Percentiles rank a stretch among this genome's conserved stretches.
These are phyloP conservation scores for Thunnus albacares DNA, from an alignment of 2,797 vertebrate genomes.

Conservation along the genomic window DNA sequence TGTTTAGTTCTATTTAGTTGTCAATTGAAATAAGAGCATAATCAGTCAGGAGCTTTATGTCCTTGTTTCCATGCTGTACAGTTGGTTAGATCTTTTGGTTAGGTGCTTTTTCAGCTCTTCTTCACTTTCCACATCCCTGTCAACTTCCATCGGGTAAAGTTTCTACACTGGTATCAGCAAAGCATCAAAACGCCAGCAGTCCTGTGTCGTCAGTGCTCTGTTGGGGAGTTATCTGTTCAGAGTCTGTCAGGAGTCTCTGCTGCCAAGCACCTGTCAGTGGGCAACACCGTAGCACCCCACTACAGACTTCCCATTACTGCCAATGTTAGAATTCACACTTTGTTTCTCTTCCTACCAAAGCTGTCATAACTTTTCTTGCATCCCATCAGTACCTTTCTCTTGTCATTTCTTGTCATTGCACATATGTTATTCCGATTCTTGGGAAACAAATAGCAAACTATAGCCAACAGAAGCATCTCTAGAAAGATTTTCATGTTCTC, in stretches of 20 bases:
- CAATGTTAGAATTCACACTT: not conserved
- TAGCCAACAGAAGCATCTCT: too few species aligned
- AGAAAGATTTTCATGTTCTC: too few species aligned
- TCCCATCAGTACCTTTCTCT: constrained; percentile 8
- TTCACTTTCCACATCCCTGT: constrained; percentile 9
- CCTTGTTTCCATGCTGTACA: constrained; percentile 25
- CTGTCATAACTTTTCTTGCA: constrained; percentile 35
- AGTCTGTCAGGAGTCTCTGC: constrained; percentile 44
- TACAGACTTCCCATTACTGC: constrained; percentile 46
- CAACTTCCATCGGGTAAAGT: constrained; percentile 25
- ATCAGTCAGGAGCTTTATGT: constrained; percentile 44
- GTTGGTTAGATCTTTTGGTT: not conserved
- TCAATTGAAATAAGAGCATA: constrained; percentile 50
- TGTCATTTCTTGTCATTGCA: not conserved
- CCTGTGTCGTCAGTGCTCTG: constrained; percentile 29
- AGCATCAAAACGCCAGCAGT: constrained; percentile 39
- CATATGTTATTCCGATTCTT: not conserved
- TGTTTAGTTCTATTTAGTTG: constrained; percentile 58
- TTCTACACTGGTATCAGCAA: constrained; percentile 29
- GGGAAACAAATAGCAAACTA: not conserved
- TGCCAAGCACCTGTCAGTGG: constrained; percentile 48
- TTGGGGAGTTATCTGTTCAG: constrained; percentile 42
- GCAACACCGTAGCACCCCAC: constrained; percentile 21
- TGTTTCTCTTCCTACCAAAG: constrained; percentile 19
- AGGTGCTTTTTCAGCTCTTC: not conserved